Conservation (phyloP, 2,113 vertebrate species). For the Bagarius yarrelli region DNA sequence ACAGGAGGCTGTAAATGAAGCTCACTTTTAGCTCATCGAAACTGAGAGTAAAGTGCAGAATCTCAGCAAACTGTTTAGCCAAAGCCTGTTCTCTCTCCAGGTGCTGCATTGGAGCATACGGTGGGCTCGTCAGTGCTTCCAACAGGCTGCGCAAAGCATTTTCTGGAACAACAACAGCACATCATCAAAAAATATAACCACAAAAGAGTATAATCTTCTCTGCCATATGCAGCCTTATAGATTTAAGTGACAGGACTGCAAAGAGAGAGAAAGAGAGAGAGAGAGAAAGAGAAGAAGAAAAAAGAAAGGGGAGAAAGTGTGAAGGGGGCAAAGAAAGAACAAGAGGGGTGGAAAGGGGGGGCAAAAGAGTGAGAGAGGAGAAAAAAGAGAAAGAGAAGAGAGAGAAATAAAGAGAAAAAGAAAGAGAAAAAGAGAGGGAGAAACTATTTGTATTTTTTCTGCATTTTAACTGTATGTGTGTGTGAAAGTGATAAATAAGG, state of each 20-base stretch:
- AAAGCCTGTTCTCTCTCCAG: conserved; percentile 86
- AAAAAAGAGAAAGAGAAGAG: neutral
- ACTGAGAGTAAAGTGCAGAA: conserved; percentile 90
- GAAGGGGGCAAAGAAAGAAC: too few relatives aligned
- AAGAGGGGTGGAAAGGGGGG: too few relatives aligned
- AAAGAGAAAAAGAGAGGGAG: neutral
- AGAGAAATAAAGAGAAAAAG: too few relatives aligned
- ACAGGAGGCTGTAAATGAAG: neutral
- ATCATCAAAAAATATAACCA: neutral
- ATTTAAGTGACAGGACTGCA: neutral
- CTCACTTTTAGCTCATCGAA: conserved; percentile 88
- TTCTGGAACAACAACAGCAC: conserved; percentile 65
- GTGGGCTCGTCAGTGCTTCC: conserved; percentile 87
- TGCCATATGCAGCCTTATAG: neutral
- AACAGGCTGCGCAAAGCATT: conserved; percentile 85
- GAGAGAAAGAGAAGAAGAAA: neutral
- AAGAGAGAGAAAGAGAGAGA: neutral
- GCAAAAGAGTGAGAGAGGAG: neutral
- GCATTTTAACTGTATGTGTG: neutral
- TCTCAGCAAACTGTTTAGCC: conserved; percentile 90
- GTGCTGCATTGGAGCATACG: conserved; percentile 86
- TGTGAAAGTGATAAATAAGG: neutral
- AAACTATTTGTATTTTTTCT: neutral
- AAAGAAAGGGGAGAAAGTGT: neutral
- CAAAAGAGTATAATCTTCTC: neutral